These are phyloP conservation scores for Piezodorus guildinii DNA, from an alignment of 1,140 invertebrate species.

Conservation along the genomic window DNA sequence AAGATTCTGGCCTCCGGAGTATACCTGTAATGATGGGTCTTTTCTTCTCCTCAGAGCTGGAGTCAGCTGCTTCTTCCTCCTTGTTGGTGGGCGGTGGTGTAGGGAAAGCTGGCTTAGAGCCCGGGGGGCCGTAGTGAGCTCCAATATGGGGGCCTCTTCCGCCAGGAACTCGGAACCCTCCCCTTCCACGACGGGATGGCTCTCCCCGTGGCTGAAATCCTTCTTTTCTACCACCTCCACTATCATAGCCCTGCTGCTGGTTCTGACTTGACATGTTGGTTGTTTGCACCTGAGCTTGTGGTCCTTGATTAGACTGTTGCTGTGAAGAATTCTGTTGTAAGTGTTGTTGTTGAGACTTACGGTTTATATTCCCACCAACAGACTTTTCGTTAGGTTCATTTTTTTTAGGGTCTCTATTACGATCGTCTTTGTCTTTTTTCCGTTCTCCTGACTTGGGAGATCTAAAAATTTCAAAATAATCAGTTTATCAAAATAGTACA, in stretches of 20 bases:
- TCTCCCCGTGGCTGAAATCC: constrained; percentile 14
- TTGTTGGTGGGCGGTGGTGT: not conserved
- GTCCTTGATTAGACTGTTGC: not conserved
- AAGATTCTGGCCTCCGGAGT: not conserved
- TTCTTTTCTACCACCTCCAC: not conserved
- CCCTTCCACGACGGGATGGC: constrained; percentile 7
- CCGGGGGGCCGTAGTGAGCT: constrained; percentile 23
- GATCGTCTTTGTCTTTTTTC: constrained; percentile 46
- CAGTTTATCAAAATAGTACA: no score
- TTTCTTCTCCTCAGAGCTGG: constrained; percentile 4
- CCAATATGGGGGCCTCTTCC: constrained; percentile 9
- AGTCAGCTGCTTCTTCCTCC: not conserved
- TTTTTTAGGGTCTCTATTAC: constrained; percentile 37
- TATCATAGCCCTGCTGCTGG: not conserved
- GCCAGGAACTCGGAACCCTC: not conserved
- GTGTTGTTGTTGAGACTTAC: not conserved
- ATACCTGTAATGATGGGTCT: constrained; percentile 7
- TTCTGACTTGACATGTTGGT: not conserved
- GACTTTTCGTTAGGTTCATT: constrained; percentile 24
- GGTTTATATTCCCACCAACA: not conserved
- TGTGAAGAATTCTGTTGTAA: not conserved
- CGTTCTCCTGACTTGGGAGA: constrained; percentile 32
- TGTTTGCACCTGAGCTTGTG: not conserved
- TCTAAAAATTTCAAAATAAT: constrained; percentile 22
- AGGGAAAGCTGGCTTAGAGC: constrained; percentile 20